Conservation (phyloP, 2,113 vertebrate species). For the Varanus komodoensis region DNA sequence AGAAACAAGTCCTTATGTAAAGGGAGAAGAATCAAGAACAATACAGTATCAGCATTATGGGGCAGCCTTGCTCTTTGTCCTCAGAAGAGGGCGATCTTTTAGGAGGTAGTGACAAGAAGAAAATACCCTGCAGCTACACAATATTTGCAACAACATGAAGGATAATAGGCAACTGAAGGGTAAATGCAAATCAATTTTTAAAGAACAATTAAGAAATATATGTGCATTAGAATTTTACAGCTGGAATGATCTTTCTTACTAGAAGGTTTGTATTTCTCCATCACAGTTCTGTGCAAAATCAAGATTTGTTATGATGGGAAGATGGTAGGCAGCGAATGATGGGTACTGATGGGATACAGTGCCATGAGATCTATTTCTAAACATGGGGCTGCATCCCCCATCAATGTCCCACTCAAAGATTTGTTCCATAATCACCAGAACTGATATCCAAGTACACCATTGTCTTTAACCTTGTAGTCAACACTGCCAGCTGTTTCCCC, state of each 20-base stretch:
- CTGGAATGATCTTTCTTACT: background rate
- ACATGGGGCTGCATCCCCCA: background rate
- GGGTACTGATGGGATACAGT: background rate
- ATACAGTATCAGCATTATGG: background rate
- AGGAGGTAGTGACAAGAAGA: constrained; percentile 32
- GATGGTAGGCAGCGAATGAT: background rate
- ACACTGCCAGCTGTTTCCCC: background rate
- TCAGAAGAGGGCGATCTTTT: constrained; percentile 26
- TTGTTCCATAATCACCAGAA: background rate
- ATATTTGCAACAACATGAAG: constrained; percentile 6
- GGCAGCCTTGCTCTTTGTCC: background rate
- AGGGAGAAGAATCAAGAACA: background rate
- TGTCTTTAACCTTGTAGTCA: background rate
- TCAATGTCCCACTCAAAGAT: background rate
- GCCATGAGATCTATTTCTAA: background rate
- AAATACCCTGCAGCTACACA: constrained; percentile 50
- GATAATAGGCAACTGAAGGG: background rate
- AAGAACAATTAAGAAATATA: background rate
- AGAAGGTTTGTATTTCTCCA: background rate
- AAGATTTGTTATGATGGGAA: background rate
- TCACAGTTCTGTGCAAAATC: background rate
- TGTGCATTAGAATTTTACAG: background rate
- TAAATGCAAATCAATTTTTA: background rate
- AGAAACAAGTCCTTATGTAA: constrained; percentile 1
- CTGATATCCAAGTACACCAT: background rate